These are phyloP conservation scores for Blastomussa wellsi DNA, from an alignment of 92 coral and sea anemone genomes.

Conservation along the genomic window DNA sequence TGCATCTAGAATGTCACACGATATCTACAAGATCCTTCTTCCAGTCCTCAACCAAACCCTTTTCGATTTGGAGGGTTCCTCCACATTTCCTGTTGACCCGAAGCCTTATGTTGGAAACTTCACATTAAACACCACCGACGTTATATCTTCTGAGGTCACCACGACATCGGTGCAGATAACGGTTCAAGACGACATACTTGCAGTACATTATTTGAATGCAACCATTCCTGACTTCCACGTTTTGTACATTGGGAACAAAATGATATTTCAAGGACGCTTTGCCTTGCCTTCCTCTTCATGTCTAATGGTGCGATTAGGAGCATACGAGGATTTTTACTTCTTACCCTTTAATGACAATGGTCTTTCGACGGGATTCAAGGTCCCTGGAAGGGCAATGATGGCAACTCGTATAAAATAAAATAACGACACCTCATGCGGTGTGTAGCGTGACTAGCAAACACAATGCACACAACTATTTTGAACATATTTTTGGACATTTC, in stretches of 20 bases:
- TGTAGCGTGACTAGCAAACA: background rate
- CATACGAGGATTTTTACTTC: constrained; percentile 26
- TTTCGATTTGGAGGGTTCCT: background rate
- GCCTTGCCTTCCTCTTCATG: background rate
- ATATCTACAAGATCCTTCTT: constrained; percentile 31
- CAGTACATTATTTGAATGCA: background rate
- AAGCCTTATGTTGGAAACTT: constrained; percentile 42
- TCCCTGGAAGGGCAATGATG: background rate
- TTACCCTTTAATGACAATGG: constrained; percentile 6
- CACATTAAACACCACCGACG: constrained; percentile 14
- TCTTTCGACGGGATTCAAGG: constrained; percentile 26
- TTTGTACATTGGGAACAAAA: constrained; percentile 2
- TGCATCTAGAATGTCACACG: background rate
- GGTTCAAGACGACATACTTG: constrained; percentile 11
- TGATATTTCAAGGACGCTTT: constrained; percentile 38
- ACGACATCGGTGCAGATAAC: background rate
- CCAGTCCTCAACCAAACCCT: constrained; percentile 45
- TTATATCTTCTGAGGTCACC: background rate
- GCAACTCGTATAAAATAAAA: constrained; percentile 15
- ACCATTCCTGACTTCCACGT: background rate
- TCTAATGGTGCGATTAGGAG: background rate
- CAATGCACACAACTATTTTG: background rate
- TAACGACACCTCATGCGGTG: background rate
- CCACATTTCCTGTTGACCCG: constrained; percentile 32
- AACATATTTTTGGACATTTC: background rate